Percentiles rank a stretch among this genome's conserved stretches.
Evolutionary conservation across 2,888 invertebrate species (phyloP).

Genomic region (Trachelus tabidus): DNA sequence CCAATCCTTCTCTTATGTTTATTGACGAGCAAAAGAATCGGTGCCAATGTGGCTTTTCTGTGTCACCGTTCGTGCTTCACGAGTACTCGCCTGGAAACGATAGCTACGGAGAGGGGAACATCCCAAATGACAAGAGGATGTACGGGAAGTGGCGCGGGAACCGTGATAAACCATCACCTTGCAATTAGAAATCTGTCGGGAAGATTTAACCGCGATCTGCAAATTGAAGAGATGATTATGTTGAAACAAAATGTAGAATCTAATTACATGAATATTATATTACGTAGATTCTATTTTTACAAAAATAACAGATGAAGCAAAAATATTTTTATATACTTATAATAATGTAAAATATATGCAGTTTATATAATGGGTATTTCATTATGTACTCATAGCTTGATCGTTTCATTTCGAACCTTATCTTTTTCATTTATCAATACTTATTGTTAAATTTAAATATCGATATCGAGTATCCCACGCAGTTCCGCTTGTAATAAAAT

Average conservation of each 20-base stretch:
- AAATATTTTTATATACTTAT: not conserved
- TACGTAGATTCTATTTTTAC: not conserved
- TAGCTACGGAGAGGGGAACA: constrained; percentile 33
- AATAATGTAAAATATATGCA: not conserved
- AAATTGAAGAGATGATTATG: not conserved
- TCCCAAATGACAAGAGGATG: constrained; percentile 60
- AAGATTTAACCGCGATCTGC: not conserved
- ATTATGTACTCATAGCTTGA: not conserved
- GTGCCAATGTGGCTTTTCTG: not conserved
- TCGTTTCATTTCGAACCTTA: not conserved
- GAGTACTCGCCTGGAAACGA: constrained; percentile 4
- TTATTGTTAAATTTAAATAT: not conserved
- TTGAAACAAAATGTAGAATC: not conserved
- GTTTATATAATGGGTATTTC: not conserved
- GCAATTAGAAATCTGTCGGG: constrained; percentile 12
- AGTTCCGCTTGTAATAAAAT: not conserved
- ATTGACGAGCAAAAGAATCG: not conserved
- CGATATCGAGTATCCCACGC: not conserved
- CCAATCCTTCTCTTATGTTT: not conserved
- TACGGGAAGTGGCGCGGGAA: constrained; percentile 63
- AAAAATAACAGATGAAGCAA: not conserved
- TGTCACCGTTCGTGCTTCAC: not conserved
- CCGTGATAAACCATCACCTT: constrained; percentile 33
- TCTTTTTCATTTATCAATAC: not conserved
- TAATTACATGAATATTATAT: not conserved